These are phyloP conservation scores for Drosophila pseudotalamancana DNA, from an alignment of 2,888 invertebrate species.

Conservation along the genomic window DNA sequence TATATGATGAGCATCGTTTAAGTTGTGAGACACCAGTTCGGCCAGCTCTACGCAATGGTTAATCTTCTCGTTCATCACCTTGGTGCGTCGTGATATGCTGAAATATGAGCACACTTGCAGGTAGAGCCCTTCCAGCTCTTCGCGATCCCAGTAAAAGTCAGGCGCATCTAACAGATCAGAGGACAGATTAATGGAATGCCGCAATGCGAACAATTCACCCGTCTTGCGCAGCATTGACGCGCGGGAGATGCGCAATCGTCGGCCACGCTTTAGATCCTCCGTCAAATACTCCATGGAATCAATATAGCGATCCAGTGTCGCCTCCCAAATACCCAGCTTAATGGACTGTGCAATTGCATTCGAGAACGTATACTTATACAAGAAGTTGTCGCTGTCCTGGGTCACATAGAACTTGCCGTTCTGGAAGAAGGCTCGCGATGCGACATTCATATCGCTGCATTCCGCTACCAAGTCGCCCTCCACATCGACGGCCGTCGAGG, in stretches of 20 bases:
- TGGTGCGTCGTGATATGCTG: slow-evolving; percentile 92
- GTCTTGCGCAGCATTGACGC: slow-evolving; percentile 89
- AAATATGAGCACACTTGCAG: slow-evolving; percentile 93
- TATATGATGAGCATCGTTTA: slow-evolving; percentile 96
- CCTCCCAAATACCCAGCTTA: slow-evolving; percentile 97
- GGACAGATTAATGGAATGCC: slow-evolving; percentile 95
- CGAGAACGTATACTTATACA: slow-evolving; percentile 97
- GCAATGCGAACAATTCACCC: slow-evolving; percentile 94
- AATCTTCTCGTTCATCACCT: slow-evolving; percentile 98
- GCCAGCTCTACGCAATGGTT: slow-evolving; percentile 97
- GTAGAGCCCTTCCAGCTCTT: slow-evolving; percentile 93
- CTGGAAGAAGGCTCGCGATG: slow-evolving; percentile 81
- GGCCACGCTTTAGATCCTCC: slow-evolving; percentile 91
- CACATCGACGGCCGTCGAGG: slow-evolving; percentile 71
- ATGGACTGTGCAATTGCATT: slow-evolving; percentile 97
- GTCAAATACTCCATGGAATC: slow-evolving; percentile 93
- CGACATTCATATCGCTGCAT: slow-evolving; percentile 76
- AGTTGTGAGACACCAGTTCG: slow-evolving; percentile 93
- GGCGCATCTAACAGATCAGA: slow-evolving; percentile 97
- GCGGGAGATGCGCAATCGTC: slow-evolving; percentile 87
- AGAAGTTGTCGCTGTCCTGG: slow-evolving; percentile 86
- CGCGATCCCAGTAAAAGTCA: slow-evolving; percentile 99
- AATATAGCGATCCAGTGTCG: slow-evolving; percentile 92
- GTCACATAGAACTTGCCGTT: slow-evolving; percentile 82
- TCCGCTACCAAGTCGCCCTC: slow-evolving; percentile 83